Evolutionary conservation across 2,113 vertebrate genomes (phyloP), one percentile per base, ranked within the genome.

Genomic region (Laticauda colubrina): DNA sequence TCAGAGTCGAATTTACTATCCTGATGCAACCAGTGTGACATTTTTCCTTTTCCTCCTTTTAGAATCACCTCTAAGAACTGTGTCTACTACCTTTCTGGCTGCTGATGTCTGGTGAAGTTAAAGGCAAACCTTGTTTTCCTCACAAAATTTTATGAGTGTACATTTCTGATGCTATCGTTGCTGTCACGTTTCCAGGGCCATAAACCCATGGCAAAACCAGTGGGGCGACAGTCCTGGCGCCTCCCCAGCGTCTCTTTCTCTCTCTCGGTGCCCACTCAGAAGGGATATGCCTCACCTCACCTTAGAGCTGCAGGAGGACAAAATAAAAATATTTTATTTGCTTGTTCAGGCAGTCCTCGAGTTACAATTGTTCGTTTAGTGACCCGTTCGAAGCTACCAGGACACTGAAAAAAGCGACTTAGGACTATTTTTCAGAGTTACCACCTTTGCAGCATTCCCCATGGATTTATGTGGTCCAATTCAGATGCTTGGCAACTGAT

Each of bases 181-280:
- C 34, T 89, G 91, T 92, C 91, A 92, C 87, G 23, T 81, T 56
- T 92, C 87, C 91, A 92, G 91, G 51, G 34, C 59, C 53, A 29
- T 92, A 89, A 92, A 18, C 4, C 8, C 61, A 56, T 92, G 45
- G 75, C 9, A 0, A n/a, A 61, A 61, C 21, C 88, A 45, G 87
- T 61, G 45, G 51, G 91, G 87, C 48, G 34, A 29, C 7, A 1
- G 91, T 53, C 21, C 4, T 56, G 91, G 91, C 91, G 87, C 91
- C 91, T 48, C n/a, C 75, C 57, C 7, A 88, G 34, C 23, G 23
- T 29, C 39, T 89, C 56, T 39, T 0, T 45, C 6, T 61, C 55
- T n/a, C 20, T 39, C 61, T 4, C 61, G 12, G 64, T n/a, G 64
- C 64, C 64, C 64, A 11, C 29, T 69, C 3, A 43, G 5, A 69